Conservation (phyloP, 2,797 vertebrate species). For the Hipposideros larvatus region DNA sequence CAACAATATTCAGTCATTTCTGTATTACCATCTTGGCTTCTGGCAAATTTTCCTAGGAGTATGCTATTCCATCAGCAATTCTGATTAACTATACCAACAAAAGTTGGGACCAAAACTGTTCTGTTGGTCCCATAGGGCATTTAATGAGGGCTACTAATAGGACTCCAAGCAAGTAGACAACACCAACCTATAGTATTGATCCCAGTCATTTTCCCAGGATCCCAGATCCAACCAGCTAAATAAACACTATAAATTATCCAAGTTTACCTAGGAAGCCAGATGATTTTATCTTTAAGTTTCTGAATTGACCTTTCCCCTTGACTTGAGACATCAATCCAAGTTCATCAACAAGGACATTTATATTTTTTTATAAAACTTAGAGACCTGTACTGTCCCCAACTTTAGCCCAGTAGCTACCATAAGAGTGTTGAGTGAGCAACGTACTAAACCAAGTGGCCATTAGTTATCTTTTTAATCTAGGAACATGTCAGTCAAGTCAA, state of each 20-base stretch:
- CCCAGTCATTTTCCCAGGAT: background rate
- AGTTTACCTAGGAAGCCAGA: background rate
- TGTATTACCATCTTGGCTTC: background rate
- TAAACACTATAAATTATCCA: background rate
- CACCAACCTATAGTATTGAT: background rate
- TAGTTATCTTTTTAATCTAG: background rate
- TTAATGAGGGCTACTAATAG: background rate
- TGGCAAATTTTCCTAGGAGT: background rate
- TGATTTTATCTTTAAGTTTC: background rate
- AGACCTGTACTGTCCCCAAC: background rate
- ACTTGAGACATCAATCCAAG: background rate
- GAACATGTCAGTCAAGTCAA: background rate
- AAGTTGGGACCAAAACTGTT: background rate
- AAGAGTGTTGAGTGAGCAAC: background rate
- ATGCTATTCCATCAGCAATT: background rate
- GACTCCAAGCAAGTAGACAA: background rate
- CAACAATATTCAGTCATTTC: background rate
- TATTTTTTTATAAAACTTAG: background rate
- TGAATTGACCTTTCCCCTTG: background rate
- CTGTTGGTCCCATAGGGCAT: background rate
- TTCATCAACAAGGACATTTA: background rate
- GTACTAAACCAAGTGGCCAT: background rate
- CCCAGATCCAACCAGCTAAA: background rate
- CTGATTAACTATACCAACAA: background rate
- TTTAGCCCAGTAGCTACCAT: background rate